phyloP scores from a whole-genome alignment of 2,888 invertebrate genomes.

The Lingula anatina region DNA sequence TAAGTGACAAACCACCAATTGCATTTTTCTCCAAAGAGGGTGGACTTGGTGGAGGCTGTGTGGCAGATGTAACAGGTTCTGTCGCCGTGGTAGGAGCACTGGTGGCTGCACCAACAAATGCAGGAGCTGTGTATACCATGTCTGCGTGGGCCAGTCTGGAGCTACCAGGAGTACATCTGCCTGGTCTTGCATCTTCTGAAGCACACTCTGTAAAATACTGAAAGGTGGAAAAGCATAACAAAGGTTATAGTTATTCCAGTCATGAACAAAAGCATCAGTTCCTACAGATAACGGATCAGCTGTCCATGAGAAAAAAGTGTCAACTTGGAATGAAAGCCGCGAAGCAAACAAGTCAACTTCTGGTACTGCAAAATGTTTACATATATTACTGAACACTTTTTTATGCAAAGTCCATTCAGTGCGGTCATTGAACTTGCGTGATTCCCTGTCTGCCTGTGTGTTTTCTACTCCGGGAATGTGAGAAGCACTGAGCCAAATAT shows the following conservation, averaged over 20 bases:
- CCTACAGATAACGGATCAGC: slow-evolving; percentile 6
- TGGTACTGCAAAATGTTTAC: neutral
- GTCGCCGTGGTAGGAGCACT: slow-evolving; percentile 4
- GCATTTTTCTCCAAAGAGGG: neutral
- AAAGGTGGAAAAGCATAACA: slow-evolving; percentile 11
- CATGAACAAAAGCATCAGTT: slow-evolving; percentile 9
- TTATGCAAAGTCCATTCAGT: slow-evolving; percentile 10
- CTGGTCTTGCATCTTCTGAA: slow-evolving; percentile 2
- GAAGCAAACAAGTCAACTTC: slow-evolving; percentile 11
- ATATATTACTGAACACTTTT: slow-evolving; percentile 4
- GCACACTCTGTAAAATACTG: slow-evolving; percentile 3
- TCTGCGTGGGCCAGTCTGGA: slow-evolving; percentile 1
- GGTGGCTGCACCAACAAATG: neutral
- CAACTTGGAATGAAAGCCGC: slow-evolving; percentile 8
- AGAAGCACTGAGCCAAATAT: slow-evolving; percentile 10
- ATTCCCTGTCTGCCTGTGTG: slow-evolving; percentile 7
- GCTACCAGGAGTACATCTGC: neutral
- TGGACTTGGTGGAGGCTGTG: too few species aligned
- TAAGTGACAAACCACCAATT: neutral
- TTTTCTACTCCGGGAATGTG: slow-evolving; percentile 9
- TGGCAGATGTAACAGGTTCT: slow-evolving; percentile 2
- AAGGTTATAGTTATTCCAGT: slow-evolving; percentile 9
- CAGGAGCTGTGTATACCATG: neutral
- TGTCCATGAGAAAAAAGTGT: slow-evolving; percentile 6
- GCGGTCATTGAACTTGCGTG: slow-evolving; percentile 8